Evolutionary conservation across 1,140 invertebrate genomes (phyloP).

Genomic region (Mycetomoellerius zeteki): DNA sequence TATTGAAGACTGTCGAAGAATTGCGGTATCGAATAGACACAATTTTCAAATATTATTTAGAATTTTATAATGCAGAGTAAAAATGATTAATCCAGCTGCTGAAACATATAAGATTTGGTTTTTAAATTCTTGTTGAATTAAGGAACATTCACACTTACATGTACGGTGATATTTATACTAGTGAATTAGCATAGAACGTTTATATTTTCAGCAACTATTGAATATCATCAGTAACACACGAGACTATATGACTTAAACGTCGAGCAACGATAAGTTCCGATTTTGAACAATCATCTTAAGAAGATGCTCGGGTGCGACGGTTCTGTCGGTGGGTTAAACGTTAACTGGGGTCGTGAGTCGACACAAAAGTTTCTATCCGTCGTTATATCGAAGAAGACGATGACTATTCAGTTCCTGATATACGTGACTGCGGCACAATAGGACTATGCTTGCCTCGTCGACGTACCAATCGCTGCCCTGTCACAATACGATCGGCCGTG

Average conservation of each 20-base stretch:
- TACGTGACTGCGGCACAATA: constrained; percentile 79
- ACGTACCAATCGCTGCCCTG: constrained; percentile 76
- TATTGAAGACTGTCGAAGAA: neutral
- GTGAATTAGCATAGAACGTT: neutral
- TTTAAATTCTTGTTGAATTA: neutral
- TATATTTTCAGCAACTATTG: neutral
- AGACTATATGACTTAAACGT: neutral
- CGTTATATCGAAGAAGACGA: constrained; percentile 69
- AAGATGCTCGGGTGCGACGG: constrained; percentile 55
- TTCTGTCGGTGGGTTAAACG: constrained; percentile 60
- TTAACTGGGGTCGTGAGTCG: constrained; percentile 71
- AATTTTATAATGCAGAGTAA: neutral
- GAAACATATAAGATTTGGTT: neutral
- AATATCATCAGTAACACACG: neutral
- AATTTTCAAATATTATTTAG: neutral
- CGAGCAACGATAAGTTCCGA: constrained; percentile 35
- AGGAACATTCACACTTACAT: neutral
- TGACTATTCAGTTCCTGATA: constrained; percentile 76
- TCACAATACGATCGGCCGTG: constrained; percentile 78
- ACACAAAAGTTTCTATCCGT: constrained; percentile 71
- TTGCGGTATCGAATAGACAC: neutral
- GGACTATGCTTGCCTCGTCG: constrained; percentile 71
- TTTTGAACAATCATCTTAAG: constrained; percentile 54
- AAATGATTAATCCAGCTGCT: neutral
- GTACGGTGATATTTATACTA: neutral